Percentiles rank a stretch among this genome's conserved stretches.
Conservation (phyloP, 2,113 vertebrate genomes). For the Tragelaphus buxtoni region DNA sequence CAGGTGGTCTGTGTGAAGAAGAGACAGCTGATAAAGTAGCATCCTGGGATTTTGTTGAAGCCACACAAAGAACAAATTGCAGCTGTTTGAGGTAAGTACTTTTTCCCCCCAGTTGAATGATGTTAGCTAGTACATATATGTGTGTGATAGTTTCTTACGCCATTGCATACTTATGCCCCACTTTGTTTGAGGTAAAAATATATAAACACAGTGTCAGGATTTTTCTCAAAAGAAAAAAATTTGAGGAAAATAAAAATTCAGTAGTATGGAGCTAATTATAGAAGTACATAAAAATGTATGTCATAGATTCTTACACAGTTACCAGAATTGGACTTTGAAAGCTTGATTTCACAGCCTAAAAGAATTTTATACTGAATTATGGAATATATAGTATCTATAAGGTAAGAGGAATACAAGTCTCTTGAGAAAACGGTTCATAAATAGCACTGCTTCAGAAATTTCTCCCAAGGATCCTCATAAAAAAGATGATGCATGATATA, state of each 20-base stretch:
- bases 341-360: background rate
- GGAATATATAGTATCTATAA: background rate
- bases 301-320: background rate
- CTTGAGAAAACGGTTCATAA: background rate
- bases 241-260: background rate
- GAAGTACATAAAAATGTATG: background rate
- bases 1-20: slow-evolving; percentile 91
- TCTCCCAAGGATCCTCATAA: background rate
- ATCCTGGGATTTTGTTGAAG: slow-evolving; percentile 96
- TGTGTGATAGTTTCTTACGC: background rate
- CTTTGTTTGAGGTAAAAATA: slow-evolving; percentile 17
- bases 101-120: background rate
- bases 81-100: slow-evolving; percentile 92
- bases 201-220: background rate
- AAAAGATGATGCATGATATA: background rate
- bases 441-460: background rate
- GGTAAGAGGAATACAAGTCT: background rate
- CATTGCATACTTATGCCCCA: background rate
- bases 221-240: slow-evolving; percentile 5
- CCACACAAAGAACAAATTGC: slow-evolving; percentile 92
- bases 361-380: background rate
- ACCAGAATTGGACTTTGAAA: background rate
- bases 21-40: slow-evolving; percentile 87
- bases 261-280: background rate
- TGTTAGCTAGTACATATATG: background rate